These are phyloP conservation scores for Tauraco erythrolophus DNA, from an alignment of 2,113 vertebrate genomes.

Conservation along the genomic window DNA sequence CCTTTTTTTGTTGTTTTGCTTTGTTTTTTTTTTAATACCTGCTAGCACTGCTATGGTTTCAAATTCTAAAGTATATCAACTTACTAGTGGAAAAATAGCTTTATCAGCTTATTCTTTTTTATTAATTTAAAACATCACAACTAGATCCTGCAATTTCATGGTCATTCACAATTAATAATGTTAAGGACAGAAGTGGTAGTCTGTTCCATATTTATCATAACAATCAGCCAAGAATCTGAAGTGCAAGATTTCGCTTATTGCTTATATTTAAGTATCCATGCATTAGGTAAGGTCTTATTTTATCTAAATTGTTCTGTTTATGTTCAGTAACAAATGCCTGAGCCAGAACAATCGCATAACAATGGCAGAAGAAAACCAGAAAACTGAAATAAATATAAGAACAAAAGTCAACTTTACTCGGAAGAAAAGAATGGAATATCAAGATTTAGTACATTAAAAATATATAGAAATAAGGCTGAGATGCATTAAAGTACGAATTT, in stretches of 20 bases:
- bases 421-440: background rate
- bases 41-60: background rate
- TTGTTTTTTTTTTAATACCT: background rate
- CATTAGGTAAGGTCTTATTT: background rate
- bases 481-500: background rate
- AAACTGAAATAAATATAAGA: background rate
- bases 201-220: background rate
- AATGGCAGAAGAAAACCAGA: background rate
- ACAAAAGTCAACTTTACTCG: background rate
- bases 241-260: background rate
- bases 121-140: background rate
- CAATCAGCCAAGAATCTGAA: background rate
- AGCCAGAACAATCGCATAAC: background rate
- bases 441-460: background rate
- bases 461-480: background rate
- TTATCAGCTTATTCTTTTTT: background rate
- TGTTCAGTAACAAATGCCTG: background rate
- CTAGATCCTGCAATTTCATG: background rate
- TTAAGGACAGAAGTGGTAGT: background rate
- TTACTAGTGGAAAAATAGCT: background rate
- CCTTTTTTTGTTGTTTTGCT: too few relatives aligned
- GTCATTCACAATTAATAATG: background rate
- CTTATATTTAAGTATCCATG: background rate
- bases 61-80: background rate
- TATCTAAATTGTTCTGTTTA: background rate